phyloP scores from a whole-genome alignment of 2,888 invertebrate genomes.

The Shargacucullia verbasci region DNA sequence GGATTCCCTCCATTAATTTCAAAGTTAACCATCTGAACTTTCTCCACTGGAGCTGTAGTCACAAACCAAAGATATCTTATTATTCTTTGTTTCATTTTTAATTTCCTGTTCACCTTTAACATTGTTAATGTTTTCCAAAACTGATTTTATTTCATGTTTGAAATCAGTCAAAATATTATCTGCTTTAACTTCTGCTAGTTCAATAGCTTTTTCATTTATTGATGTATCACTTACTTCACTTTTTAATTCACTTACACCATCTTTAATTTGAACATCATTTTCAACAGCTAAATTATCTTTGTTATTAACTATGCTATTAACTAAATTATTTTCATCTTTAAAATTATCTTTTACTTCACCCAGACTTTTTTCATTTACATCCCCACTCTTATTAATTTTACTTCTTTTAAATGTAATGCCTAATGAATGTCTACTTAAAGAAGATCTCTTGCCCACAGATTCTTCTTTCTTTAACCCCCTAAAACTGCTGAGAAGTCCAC shows the following conservation, averaged over 20 bases:
- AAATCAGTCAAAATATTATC: not conserved
- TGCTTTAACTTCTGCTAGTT: not conserved
- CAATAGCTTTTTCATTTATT: slow-evolving; percentile 4
- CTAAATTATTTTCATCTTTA: no score
- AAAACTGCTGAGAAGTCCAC: slow-evolving; percentile 82
- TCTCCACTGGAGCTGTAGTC: slow-evolving; percentile 83
- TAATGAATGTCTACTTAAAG: slow-evolving; percentile 75
- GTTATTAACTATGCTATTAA: no score
- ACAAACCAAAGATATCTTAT: slow-evolving; percentile 69
- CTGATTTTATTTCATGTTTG: slow-evolving; percentile 11
- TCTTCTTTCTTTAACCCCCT: slow-evolving; percentile 89
- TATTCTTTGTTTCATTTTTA: slow-evolving; percentile 22
- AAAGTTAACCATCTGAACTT: slow-evolving; percentile 60
- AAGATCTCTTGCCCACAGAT: slow-evolving; percentile 75
- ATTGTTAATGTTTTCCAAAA: no score
- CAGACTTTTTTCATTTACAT: not conserved
- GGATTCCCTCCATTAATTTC: not conserved
- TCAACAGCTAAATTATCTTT: not conserved
- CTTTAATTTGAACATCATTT: not conserved
- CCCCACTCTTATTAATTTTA: slow-evolving; percentile 49
- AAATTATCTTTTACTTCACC: slow-evolving; percentile 8
- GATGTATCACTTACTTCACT: not conserved
- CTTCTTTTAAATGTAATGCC: slow-evolving; percentile 78
- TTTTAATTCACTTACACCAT: not conserved
- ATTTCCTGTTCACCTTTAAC: slow-evolving; percentile 23